Evolutionary conservation across 2,113 vertebrate species (phyloP).

Genomic region (Percopsis transmontana): DNA sequence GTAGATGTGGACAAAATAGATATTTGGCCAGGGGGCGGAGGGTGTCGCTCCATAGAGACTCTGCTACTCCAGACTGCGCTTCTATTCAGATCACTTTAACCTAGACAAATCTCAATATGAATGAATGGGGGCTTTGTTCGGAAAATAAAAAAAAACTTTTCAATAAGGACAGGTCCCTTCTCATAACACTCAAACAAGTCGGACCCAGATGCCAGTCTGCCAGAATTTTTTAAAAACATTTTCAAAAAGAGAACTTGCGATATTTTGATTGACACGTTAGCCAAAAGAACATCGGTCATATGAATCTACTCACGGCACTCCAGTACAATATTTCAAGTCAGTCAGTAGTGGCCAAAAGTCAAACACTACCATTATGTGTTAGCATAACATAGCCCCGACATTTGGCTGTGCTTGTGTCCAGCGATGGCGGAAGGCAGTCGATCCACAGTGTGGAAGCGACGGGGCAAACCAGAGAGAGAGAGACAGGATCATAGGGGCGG

Average conservation of each 20-base stretch:
- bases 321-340: neutral
- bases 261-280: slow-evolving; percentile 12
- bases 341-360: neutral
- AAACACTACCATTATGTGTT: neutral
- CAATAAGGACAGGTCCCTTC: slow-evolving; percentile 64
- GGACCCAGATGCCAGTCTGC: slow-evolving; percentile 18
- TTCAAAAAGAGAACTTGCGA: slow-evolving; percentile 12
- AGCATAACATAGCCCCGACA: no score
- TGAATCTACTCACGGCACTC: neutral
- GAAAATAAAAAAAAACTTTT: slow-evolving; percentile 77
- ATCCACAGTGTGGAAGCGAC: slow-evolving; percentile 43
- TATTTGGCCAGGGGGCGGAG: slow-evolving; percentile 80
- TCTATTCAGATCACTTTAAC: slow-evolving; percentile 77
- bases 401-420: slow-evolving; percentile 15
- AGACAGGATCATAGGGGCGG: slow-evolving; percentile 68
- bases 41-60: slow-evolving; percentile 74
- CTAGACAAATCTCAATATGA: slow-evolving; percentile 77
- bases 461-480: slow-evolving; percentile 46
- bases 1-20: slow-evolving; percentile 82
- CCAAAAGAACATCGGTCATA: neutral
- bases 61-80: slow-evolving; percentile 70
- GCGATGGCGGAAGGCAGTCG: slow-evolving; percentile 34
- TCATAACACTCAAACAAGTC: slow-evolving; percentile 49
- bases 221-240: slow-evolving; percentile 13
- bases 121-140: slow-evolving; percentile 72